Base-by-base conservation (phyloP, 2,113 vertebrate genomes). In the Leucosticte australis region DNA sequence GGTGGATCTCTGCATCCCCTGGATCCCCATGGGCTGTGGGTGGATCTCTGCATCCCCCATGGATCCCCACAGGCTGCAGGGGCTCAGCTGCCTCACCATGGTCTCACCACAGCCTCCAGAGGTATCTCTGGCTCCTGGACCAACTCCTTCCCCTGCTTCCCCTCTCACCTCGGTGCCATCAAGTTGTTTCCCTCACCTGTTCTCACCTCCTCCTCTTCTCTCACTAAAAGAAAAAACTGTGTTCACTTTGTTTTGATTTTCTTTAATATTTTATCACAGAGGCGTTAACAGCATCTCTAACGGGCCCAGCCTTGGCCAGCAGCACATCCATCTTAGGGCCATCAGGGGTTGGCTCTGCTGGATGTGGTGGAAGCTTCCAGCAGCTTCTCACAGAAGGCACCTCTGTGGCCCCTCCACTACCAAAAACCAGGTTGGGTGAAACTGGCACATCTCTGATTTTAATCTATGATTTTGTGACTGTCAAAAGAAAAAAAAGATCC, bases 241-340 rank as follows among this genome's bases (percentile, higher is more conserved):
- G 22, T 41, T 41, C 39, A 41, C 27, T 67, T 67, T 56, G 15
- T 47, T 47, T 67, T 39, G 3, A 31, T 23, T 81, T 56, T 46
- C 6, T 37, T 56, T 6, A 56, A 26, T 39, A 16, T 47, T 10
- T 21, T 0, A 33, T 68, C 27, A 21, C 50, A 80, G 17, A 26
- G 5, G 6, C 0, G 0, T 16, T 80, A 31, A 10, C 41, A 56
- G 0, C 10, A 16, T 37, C 21, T 47, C 27, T 10, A 1, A 56
- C 1, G 2, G 22, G 6, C 6, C 41, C 33, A 46, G 13, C 1
- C 2, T 31, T 47, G 52, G 27, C n/a, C 41, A 57, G 52, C 41
- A 67, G 39, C 27, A 6, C 8, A 8, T 56, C 50, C 41, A 13
- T 13, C 21, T 7, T 26, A 21, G 27, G 5, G 8, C 16, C 27